A percentile compares a stretch with the other conserved stretches of the same genome.
Evolutionary conservation across 2,888 invertebrate species (phyloP).

Genomic region (Congeria kusceri): DNA sequence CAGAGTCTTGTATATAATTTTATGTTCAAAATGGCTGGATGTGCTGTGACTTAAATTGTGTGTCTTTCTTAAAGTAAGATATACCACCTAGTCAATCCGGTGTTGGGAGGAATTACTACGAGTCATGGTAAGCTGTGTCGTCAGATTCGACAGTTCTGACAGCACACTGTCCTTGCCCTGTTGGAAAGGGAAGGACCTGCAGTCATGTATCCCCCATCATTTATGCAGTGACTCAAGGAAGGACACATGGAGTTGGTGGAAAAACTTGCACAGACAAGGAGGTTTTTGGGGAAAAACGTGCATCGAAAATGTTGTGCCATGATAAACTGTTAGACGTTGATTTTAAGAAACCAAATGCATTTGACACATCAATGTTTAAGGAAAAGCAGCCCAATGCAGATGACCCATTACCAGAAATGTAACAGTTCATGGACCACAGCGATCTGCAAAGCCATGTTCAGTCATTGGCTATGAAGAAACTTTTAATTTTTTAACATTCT

Average conservation of each 20-base stretch:
- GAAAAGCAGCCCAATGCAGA: no score
- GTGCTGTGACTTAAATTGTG: background rate
- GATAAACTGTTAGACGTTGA: no score
- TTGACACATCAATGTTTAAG: no score
- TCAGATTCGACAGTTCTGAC: background rate
- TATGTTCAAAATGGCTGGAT: conserved; percentile 42
- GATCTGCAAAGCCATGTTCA: no score
- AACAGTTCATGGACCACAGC: no score
- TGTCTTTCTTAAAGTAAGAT: conserved; percentile 3
- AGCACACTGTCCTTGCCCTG: conserved; percentile 30
- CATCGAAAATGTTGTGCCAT: background rate
- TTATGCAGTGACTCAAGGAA: conserved; percentile 25
- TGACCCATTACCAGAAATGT: no score
- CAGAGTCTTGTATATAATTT: conserved; percentile 29
- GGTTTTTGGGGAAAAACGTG: conserved; percentile 17
- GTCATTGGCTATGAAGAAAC: no score
- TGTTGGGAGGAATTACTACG: conserved; percentile 11
- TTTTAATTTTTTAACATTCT: no score
- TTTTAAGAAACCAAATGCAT: no score
- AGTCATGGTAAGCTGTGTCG: conserved; percentile 4
- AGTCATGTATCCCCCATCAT: conserved; percentile 34
- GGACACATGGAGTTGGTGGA: conserved; percentile 22
- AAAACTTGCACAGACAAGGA: conserved; percentile 22
- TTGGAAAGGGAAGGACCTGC: conserved; percentile 15
- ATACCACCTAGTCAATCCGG: conserved; percentile 32